Base-by-base conservation (phyloP, 2,888 invertebrate genomes). In the Synanthedon myopaeformis region DNA sequence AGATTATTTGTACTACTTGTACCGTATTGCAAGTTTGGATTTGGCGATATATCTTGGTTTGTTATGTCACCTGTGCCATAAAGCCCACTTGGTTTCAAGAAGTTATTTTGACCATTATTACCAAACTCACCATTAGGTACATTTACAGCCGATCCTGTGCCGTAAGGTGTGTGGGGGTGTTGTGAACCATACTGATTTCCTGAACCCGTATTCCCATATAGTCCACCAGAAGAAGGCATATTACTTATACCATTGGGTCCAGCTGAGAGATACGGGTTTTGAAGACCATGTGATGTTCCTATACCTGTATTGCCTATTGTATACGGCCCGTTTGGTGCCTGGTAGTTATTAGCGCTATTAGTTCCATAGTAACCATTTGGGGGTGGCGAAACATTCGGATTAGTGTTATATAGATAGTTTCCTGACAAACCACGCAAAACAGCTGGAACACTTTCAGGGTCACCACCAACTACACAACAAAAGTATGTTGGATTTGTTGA, bases 401-500 rank as follows among this genome's bases (percentile, higher is more conserved):
- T n/a, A 45, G 14, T 45, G 45, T 45, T 14, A 8, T 5, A 45
- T 45, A 6, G 45, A 10, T 35, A 35, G 35, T 35, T 35, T 35
- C 35, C 35, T 0, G 35, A 35, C 35, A 35, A 13, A 45, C 45
- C 45, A 45, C 45, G 13, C 13, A n/a, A n/a, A 13, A 45, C 13
- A 45, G 13, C 4, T 13, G n/a, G 14, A n/a, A 14, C 14, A 45
- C 11, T 6, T 45, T 45, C 13, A 45, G 45, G 45, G 49, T 56
- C 53, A 45, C 54, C 14, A 28, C 51, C 51, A 13, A 57, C 53
- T 28, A 55, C 55, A 28, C 57, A 57, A 48, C 57, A 57, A 28
- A 51, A 57, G 35, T 53, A 53, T 1, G 53, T 55, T 42, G 57
- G 41, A 35, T 17, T 49, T 19, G 49, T 49, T 11, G 45, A 42